Evolutionary conservation across 2,888 invertebrate genomes (phyloP), one percentile per base, ranked within the genome.

Genomic region (Thymelicus lineola): DNA sequence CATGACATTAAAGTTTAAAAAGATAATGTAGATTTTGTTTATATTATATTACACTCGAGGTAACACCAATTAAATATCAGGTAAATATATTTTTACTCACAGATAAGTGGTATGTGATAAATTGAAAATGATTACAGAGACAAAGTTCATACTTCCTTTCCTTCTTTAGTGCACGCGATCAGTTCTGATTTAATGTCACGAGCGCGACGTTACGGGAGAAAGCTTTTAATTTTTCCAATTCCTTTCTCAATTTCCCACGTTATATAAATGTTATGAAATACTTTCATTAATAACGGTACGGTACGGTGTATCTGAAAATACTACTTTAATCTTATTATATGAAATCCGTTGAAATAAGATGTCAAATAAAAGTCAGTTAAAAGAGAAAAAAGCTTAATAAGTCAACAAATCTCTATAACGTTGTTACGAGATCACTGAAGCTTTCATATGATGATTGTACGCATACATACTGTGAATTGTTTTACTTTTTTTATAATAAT

Each of bases 81-180:
- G 28, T 15, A 36, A 58, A 65, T 65, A 65, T 46, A 57, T 57
- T 65, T 63, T 28, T 17, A 65, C 6, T 3, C 57, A 7, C 42
- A 14, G 60, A 50, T 50, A 60, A 61, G 48, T 48, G 17, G 36
- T 14, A 38, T 14, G 50, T 36, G 68, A 62, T 68, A 62, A 35
- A 57, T 46, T 46, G 62, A 55, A 50, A 55, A 46, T 46, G 55
- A 68, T 68, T 57, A 68, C 15, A 36, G 45, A 55, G 46, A 68
- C 42, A 61, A 55, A 67, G 45, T 9, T 67, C 38, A 10, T 15
- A 67, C 50, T 61, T 67, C 60, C 60, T 60, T 38, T 50, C 15
- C 14, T 50, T 50, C 36, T 42, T 53, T n/a, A 45, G 28, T 55
- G 35, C 17, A 28, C 57, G 45, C 45, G 50, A 55, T 58, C n/a